Evolutionary conservation across 2,888 invertebrate species (phyloP), one percentile per base, ranked within the genome.

Genomic region (Lasioglossum malachurum): DNA sequence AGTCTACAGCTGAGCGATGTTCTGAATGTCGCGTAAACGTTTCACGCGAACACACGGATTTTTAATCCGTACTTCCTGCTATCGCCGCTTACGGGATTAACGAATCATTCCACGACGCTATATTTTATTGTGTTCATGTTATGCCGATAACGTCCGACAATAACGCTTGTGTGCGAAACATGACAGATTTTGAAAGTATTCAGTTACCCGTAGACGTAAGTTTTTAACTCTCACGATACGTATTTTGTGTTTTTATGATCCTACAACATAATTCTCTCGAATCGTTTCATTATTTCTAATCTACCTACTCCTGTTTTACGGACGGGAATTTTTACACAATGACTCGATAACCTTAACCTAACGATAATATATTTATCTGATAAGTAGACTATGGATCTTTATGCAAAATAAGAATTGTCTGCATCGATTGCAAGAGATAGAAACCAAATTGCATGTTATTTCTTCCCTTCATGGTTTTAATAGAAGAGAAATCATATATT

Each of bases 161-260:
- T 53, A 84, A 87, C 60, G 79, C 71, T 76, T 75, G 82, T 77
- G 72, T 41, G 44, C 85, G 78, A n/a, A 84, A 87, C 67, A 82
- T 83, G 74, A 76, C 60, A 77, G 89, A 90, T 23, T 67, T 75
- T 75, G 92, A 92, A 46, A 87, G 77, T 38, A 78, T 90, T 27
- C 91, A 91, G 38, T 89, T 93, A 71, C 92, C 92, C 27, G 87
- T 91, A 76, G 93, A 93, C 83, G 92, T 93, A 79, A 90, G 91
- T 83, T 73, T 38, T 16, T 44, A 44, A 44, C 44, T 44, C 14
- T 44, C 44, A 44, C 14, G 14, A 44, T 44, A 14, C 44, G 44
- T 14, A 44, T 44, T 44, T 44, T 44, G 44, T 44, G 44, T 44
- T 44, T 44, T 12, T 14, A 12, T 44, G 4, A 44, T 14, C 44